Evolutionary conservation across 2,888 invertebrate genomes (phyloP).

Genomic region (Tuberolachnus salignus): DNA sequence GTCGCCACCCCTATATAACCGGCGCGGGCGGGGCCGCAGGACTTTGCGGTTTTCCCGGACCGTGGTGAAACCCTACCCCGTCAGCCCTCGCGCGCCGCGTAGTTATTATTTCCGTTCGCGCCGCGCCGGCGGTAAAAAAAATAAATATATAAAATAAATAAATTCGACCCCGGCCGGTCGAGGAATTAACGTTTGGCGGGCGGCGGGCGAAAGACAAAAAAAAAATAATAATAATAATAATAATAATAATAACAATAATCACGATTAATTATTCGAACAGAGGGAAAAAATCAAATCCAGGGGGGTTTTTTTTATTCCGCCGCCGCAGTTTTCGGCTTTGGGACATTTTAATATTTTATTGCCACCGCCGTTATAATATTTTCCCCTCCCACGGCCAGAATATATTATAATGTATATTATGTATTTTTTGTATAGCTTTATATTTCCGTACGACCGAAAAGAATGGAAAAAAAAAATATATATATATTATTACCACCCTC

Average conservation of each 20-base stretch:
- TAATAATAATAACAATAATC: not conserved
- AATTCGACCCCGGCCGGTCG: not conserved
- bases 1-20: not conserved
- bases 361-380: not conserved
- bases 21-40: not conserved
- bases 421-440: not conserved
- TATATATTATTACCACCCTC: too few species aligned
- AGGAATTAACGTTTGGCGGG: constrained; percentile 21
- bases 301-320: not conserved
- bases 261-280: constrained; percentile 8
- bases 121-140: not conserved
- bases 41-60: not conserved
- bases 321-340: not conserved
- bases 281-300: not conserved
- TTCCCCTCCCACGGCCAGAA: too few species aligned
- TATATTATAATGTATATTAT: too few species aligned
- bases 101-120: not conserved
- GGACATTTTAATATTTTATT: constrained; percentile 30
- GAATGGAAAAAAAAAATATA: not conserved
- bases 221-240: not conserved
- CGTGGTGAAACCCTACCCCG: not conserved
- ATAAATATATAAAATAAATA: constrained; percentile 1
- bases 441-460: not conserved
- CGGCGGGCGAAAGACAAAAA: too few species aligned
- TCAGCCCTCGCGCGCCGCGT: not conserved